Evolutionary conservation across 2,888 invertebrate species (phyloP).

Genomic region (Synanthedon andrenaeformis): DNA sequence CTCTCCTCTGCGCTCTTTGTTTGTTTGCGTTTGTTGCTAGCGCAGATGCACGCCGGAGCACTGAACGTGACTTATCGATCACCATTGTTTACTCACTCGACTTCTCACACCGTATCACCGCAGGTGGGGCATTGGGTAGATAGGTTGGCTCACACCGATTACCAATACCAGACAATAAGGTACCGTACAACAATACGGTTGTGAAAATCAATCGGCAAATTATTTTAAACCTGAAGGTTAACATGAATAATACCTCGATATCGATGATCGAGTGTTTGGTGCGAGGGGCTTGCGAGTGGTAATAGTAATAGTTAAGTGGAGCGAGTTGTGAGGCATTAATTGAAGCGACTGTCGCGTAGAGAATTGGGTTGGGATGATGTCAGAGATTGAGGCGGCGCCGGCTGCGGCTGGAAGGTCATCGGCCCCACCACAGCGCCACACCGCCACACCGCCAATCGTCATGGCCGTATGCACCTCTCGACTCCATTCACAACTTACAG

Average conservation of each 20-base stretch:
- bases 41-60: neutral
- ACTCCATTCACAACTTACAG: too few species aligned
- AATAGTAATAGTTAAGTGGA: neutral
- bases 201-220: too few species aligned
- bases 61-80: neutral
- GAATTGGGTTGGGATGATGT: constrained; percentile 13
- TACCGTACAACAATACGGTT: too few species aligned
- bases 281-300: too few species aligned
- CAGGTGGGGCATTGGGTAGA: neutral
- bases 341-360: neutral
- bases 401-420: constrained; percentile 18
- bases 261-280: too few species aligned
- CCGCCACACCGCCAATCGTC: constrained; percentile 2
- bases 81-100: neutral
- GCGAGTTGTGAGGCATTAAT: neutral
- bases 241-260: too few species aligned
- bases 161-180: too few species aligned
- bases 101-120: neutral
- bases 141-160: too few species aligned
- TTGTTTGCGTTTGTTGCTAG: neutral
- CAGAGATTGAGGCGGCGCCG: constrained; percentile 19
- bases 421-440: constrained; percentile 16
- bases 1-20: neutral
- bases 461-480: constrained; percentile 3
- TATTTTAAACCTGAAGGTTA: too few species aligned